A percentile compares a stretch with the other conserved stretches of the same genome.
These are phyloP conservation scores for Merluccius polli DNA, from an alignment of 2,797 vertebrate species.

Conservation along the genomic window DNA sequence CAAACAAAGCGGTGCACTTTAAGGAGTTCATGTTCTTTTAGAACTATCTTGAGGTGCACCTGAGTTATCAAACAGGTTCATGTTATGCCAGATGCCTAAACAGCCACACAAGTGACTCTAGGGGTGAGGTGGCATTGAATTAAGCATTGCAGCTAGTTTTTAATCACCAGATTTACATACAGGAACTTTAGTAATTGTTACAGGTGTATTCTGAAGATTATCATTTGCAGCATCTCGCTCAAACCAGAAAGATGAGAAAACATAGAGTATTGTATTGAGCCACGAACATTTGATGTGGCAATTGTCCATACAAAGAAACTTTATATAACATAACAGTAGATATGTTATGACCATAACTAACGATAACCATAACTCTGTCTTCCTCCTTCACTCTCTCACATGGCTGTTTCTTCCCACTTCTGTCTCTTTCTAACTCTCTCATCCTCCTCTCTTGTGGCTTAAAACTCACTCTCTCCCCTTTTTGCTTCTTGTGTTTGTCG, in stretches of 20 bases:
- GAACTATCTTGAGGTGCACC: conserved; percentile 10
- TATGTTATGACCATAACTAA: neutral
- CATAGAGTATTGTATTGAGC: neutral
- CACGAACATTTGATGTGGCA: neutral
- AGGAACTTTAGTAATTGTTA: neutral
- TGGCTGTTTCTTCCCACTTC: neutral
- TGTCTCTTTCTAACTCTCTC: neutral
- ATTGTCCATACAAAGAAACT: neutral
- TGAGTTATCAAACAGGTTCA: neutral
- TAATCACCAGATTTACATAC: neutral
- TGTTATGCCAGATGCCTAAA: conserved; percentile 38
- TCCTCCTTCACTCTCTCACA: neutral
- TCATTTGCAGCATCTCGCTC: neutral
- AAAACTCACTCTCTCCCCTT: conserved; percentile 28
- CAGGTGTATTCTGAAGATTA: neutral
- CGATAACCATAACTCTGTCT: neutral
- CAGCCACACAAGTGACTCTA: conserved; percentile 21
- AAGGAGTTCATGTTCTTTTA: conserved; percentile 28
- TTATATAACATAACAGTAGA: neutral
- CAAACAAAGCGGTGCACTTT: neutral
- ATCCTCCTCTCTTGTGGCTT: conserved; percentile 28
- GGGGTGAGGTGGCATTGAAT: neutral
- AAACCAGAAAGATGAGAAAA: neutral
- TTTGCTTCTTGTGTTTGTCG: conserved; percentile 12
- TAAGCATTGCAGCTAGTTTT: too few relatives aligned